Conservation (phyloP, 2,797 vertebrate species). For the Gallirallus australis region DNA sequence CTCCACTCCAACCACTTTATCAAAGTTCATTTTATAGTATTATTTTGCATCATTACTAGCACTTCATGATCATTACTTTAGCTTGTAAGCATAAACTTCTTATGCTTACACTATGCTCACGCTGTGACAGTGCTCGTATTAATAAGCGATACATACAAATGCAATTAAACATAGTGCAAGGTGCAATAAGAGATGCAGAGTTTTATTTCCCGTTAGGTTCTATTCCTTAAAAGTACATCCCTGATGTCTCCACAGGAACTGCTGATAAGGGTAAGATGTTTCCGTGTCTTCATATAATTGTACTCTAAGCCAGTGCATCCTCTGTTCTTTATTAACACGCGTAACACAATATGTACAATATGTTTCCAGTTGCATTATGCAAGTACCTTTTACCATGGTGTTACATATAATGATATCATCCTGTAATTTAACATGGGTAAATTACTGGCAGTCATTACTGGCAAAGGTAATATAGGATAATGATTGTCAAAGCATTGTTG, state of each 20-base stretch:
- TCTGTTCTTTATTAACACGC: neutral
- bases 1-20: neutral
- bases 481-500: accelerated
- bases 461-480: neutral
- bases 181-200: neutral
- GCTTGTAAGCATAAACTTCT: neutral
- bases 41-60: neutral
- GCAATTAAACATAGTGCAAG: neutral
- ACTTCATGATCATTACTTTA: neutral
- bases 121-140: neutral
- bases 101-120: neutral
- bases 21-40: neutral
- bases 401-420: neutral
- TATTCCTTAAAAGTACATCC: neutral
- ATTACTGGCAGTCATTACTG: neutral
- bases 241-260: neutral
- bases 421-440: neutral
- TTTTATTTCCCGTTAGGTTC: neutral
- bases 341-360: neutral
- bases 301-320: neutral
- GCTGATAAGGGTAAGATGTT: neutral
- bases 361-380: neutral
- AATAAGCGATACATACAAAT: neutral
- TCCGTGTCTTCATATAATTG: neutral
- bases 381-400: neutral